Percentiles rank a stretch among this genome's conserved stretches.
phyloP scores from a whole-genome alignment of 2,113 vertebrate genomes.

The Eurystomus gularis region DNA sequence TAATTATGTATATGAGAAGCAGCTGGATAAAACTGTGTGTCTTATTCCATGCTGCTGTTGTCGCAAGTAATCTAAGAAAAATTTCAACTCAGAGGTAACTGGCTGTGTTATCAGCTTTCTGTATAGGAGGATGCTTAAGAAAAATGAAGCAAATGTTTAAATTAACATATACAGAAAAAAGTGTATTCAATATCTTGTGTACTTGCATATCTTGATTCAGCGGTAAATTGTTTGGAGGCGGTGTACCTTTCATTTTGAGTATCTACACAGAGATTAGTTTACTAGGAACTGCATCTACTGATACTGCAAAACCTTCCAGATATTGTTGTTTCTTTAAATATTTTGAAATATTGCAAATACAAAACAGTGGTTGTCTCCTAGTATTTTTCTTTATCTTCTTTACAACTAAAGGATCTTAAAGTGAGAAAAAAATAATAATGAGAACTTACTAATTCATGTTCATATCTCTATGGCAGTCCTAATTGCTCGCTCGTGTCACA shows the following conservation, averaged over 20 bases:
- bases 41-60: neutral
- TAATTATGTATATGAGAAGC: neutral
- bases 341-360: neutral
- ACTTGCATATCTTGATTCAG: neutral
- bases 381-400: neutral
- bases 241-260: neutral
- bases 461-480: neutral
- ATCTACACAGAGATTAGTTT: neutral
- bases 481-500: neutral
- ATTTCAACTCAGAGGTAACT: neutral
- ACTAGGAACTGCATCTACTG: neutral
- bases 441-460: neutral
- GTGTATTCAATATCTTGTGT: neutral
- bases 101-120: neutral
- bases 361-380: neutral
- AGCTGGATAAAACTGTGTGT: neutral
- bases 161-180: neutral
- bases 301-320: neutral
- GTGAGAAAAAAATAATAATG: neutral
- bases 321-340: neutral
- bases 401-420: neutral
- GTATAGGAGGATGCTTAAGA: neutral
- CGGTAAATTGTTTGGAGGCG: neutral
- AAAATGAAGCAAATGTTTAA: neutral
- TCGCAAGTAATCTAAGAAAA: neutral